These are phyloP conservation scores for Bellardia pandia DNA, from an alignment of 2,888 invertebrate genomes.

Conservation along the genomic window DNA sequence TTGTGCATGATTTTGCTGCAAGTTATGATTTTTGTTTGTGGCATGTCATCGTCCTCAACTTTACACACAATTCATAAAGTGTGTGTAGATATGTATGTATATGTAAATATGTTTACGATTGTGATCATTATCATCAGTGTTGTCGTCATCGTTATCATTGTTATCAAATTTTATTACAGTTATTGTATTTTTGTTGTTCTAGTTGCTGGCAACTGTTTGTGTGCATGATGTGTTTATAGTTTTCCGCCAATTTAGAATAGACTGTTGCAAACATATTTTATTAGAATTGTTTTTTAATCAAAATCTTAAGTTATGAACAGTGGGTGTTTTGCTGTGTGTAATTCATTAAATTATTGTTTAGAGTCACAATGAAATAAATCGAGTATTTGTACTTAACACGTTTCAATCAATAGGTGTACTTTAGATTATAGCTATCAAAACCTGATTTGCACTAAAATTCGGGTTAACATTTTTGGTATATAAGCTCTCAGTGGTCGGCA, in stretches of 20 bases:
- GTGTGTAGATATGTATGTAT: conserved; percentile 13
- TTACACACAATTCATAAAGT: conserved; percentile 16
- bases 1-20: conserved; percentile 39
- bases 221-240: conserved; percentile 55
- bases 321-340: too few species aligned
- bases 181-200: conserved; percentile 24
- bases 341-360: too few species aligned
- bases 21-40: conserved; percentile 55
- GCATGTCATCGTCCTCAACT: conserved; percentile 42
- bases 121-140: neutral
- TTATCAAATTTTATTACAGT: conserved; percentile 53
- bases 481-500: too few species aligned
- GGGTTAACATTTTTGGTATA: too few species aligned
- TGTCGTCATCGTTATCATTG: conserved; percentile 42
- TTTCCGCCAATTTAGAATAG: conserved; percentile 45
- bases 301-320: too few species aligned
- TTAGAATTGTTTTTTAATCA: neutral
- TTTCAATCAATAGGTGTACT: too few species aligned
- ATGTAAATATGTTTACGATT: conserved; percentile 18
- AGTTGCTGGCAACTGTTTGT: conserved; percentile 37
- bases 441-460: too few species aligned
- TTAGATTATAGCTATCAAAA: too few species aligned
- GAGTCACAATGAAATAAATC: too few species aligned
- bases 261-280: conserved; percentile 40
- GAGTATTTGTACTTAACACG: too few species aligned